These are phyloP conservation scores for Saturnia japonica DNA, from an alignment of 2,888 invertebrate species.

Conservation along the genomic window DNA sequence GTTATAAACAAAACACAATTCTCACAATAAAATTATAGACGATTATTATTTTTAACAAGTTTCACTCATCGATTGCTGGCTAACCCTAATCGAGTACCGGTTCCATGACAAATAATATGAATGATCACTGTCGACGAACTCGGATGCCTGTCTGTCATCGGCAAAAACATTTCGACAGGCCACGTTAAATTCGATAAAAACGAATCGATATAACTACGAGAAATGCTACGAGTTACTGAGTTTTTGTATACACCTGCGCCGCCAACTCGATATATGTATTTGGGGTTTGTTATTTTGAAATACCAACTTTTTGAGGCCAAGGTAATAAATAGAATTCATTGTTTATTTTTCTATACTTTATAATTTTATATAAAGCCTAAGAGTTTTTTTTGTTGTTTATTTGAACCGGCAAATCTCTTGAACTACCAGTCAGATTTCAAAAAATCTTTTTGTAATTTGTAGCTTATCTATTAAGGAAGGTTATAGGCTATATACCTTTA, in stretches of 20 bases:
- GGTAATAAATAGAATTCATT: not conserved
- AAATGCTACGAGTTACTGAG: not conserved
- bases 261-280: conserved; percentile 3
- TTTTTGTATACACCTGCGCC: conserved; percentile 7
- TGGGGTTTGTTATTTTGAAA: not conserved
- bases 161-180: conserved; percentile 50
- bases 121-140: conserved; percentile 66
- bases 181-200: conserved; percentile 34
- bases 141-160: conserved; percentile 44
- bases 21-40: not conserved
- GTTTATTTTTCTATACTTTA: not conserved
- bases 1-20: not conserved
- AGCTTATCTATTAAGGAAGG: no score
- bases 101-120: conserved; percentile 65
- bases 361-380: no score
- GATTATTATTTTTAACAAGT: not conserved
- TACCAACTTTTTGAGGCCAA: not conserved
- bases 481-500: no score
- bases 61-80: conserved; percentile 20
- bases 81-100: conserved; percentile 47
- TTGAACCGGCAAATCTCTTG: no score
- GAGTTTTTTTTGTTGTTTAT: no score
- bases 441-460: no score
- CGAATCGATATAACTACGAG: conserved; percentile 28
- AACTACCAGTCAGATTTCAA: no score